A percentile compares a stretch with the other conserved stretches of the same genome.
Evolutionary conservation across 2,113 vertebrate genomes (phyloP).

Genomic region (Propithecus coquereli): DNA sequence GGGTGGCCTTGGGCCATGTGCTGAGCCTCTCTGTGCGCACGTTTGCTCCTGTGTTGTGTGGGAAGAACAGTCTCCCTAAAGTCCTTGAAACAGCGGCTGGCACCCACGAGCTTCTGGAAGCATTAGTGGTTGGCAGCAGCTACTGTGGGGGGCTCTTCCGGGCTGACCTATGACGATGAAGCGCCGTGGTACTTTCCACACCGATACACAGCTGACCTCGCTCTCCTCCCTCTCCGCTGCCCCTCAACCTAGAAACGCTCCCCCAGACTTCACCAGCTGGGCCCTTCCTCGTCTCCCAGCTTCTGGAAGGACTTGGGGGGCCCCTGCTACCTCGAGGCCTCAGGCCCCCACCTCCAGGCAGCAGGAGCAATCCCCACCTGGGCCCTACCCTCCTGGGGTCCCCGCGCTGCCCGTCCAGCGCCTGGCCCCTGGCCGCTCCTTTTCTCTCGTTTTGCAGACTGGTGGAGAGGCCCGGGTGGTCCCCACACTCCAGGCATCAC

Average conservation of each 20-base stretch:
- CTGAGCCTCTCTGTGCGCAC: neutral
- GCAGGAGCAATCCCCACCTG: neutral
- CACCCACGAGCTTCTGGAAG: neutral
- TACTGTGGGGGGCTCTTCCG: neutral
- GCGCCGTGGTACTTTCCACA: neutral
- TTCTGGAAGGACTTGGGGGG: neutral
- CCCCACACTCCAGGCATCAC: neutral
- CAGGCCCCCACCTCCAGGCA: neutral
- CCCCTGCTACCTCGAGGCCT: neutral
- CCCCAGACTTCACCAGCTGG: neutral
- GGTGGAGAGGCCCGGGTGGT: neutral
- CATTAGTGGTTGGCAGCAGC: rapidly evolving
- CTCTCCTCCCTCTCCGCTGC: neutral
- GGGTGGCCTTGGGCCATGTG: neutral
- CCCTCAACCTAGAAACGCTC: neutral
- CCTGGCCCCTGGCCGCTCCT: neutral
- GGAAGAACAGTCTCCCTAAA: too few relatives aligned
- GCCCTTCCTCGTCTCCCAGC: neutral
- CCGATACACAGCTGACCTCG: neutral
- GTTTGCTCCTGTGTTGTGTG: rapidly evolving
- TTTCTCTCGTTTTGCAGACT: neutral
- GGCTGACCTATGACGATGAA: neutral
- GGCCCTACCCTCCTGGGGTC: neutral
- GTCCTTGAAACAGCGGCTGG: rapidly evolving
- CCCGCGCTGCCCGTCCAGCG: neutral